Evolutionary conservation across 1,140 invertebrate species (phyloP), one percentile per base, ranked within the genome.

Genomic region (Lasaia peninsularis): DNA sequence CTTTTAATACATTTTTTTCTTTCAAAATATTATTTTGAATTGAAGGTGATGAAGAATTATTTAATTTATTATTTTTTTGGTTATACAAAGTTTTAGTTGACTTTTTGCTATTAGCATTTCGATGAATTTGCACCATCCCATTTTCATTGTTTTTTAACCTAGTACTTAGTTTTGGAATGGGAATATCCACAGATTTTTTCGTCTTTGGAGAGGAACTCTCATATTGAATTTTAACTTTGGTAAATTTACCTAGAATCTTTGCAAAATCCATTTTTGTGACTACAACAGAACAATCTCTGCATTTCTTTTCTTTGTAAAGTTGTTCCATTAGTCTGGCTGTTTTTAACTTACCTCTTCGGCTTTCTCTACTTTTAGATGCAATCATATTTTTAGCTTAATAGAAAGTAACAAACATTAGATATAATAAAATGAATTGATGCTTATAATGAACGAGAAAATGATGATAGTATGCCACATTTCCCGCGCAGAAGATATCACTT

Each of bases 261-360:
- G 84, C 84, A 75, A 89, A 89, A 67, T 89, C 85, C 86, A 89
- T 89, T 60, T 76, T 77, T 48, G 84, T 88, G 12, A 89, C 75
- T 24, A 83, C 74, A 40, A 89, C 81, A 52, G 78, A 71, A 71
- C 82, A 88, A 16, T 89, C 87, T 16, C 79, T 78, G 63, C 87
- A 89, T 75, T 86, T 85, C 65, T 70, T 74, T 71, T 88, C 80
- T 78, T 76, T 80, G 73, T 81, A 89, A 54, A 85, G 66, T 71
- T 71, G 80, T 11, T 76, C 60, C 64, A 81, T 65, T 63, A 82
- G 83, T 34, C 58, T 49, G 16, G 63, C 44, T 68, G 44, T 48
- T 21, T 18, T 48, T 11, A 48, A 20, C 1, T 73, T 80, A 24
- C 68, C 67, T 71, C 73, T 73, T 59, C 73, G 74, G 12, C 62